Conservation (phyloP, 1,140 invertebrate genomes). For the Apis florea region DNA sequence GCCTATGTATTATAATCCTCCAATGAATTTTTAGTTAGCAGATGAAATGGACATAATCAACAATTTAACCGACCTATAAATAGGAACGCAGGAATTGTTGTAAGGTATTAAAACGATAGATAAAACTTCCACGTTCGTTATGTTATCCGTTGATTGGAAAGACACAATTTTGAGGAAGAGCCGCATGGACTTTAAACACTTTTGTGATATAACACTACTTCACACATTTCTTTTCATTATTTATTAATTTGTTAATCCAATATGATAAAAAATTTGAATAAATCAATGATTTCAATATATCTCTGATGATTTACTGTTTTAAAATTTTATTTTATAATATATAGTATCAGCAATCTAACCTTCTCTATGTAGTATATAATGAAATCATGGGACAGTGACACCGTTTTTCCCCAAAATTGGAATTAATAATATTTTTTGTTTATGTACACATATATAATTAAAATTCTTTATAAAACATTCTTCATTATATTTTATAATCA, state of each 20-base stretch:
- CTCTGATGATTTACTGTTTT: neutral
- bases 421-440: conserved; percentile 51
- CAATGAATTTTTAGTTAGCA: conserved; percentile 68
- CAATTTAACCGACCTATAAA: conserved; percentile 77
- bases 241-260: conserved; percentile 69
- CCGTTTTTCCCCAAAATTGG: conserved; percentile 79
- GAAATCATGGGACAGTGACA: conserved; percentile 74
- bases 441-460: neutral
- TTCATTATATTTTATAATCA: too few relatives aligned
- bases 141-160: conserved; percentile 79
- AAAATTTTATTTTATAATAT: neutral
- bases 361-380: conserved; percentile 16
- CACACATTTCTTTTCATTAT: conserved; percentile 74
- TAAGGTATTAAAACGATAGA: neutral
- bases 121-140: conserved; percentile 51
- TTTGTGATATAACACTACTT: conserved; percentile 72
- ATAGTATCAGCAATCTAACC: neutral
- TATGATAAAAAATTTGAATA: conserved; percentile 70
- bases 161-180: conserved; percentile 81
- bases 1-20: conserved; percentile 12
- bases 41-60: conserved; percentile 81
- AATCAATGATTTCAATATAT: conserved; percentile 44
- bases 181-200: conserved; percentile 78
- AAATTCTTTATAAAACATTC: neutral
- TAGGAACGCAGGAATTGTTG: conserved; percentile 62